These are phyloP conservation scores for Clarias gariepinus DNA, from an alignment of 2,113 vertebrate genomes.

Conservation along the genomic window DNA sequence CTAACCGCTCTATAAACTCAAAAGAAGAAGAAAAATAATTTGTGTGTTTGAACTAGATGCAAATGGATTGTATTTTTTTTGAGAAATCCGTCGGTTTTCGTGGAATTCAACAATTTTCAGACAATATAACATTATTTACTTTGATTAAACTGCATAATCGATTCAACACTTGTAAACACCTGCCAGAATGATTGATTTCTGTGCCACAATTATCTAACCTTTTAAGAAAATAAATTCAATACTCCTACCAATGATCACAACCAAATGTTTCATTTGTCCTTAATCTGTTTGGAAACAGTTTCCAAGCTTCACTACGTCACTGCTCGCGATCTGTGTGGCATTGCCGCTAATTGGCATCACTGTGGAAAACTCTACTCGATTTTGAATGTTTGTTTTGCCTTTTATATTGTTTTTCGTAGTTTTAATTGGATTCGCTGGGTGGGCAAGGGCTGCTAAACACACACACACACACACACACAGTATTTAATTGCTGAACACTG, in stretches of 20 bases:
- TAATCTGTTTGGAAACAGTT: neutral
- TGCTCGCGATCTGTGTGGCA: slow-evolving; percentile 36
- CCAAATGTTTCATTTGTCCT: neutral
- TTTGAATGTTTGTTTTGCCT: slow-evolving; percentile 47
- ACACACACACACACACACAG: neutral
- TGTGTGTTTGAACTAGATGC: too few relatives aligned
- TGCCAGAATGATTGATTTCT: slow-evolving; percentile 18
- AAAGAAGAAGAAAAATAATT: too few relatives aligned
- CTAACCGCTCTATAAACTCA: too few relatives aligned
- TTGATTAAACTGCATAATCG: too few relatives aligned
- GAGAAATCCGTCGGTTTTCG: too few relatives aligned
- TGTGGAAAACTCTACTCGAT: slow-evolving; percentile 21
- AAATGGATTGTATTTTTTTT: too few relatives aligned
- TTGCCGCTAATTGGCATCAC: slow-evolving; percentile 35
- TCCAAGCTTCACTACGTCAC: neutral
- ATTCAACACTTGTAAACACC: neutral
- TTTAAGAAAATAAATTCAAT: neutral
- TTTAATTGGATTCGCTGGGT: slow-evolving; percentile 38
- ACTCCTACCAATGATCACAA: neutral
- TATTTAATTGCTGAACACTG: slow-evolving; percentile 7
- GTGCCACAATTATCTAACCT: neutral
- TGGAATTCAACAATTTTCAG: too few relatives aligned
- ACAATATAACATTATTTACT: too few relatives aligned
- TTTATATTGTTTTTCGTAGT: slow-evolving; percentile 35
- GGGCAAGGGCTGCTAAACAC: neutral